Conservation (phyloP, 2,797 vertebrate genomes). For the Poeciliopsis gracilis region DNA sequence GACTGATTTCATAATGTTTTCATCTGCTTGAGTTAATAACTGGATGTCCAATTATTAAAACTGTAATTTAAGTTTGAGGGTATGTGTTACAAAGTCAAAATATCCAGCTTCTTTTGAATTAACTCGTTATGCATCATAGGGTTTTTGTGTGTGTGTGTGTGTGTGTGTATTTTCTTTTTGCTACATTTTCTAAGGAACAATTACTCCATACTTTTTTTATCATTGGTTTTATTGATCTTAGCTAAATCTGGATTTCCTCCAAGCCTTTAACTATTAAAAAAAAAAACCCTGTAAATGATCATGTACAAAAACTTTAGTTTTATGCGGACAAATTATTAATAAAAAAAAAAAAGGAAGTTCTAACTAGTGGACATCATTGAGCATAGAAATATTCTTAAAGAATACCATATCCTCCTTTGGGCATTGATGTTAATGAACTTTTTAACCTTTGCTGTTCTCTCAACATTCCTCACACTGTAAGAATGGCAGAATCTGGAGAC, state of each 20-base stretch:
- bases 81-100: not conserved
- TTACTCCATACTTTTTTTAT: not conserved
- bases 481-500: not conserved
- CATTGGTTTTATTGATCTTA: not conserved
- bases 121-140: not conserved
- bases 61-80: not conserved
- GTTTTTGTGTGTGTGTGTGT: not conserved
- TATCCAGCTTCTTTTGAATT: not conserved
- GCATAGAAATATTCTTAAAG: not conserved
- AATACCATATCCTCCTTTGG: constrained; percentile 21
- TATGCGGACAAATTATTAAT: too few relatives aligned
- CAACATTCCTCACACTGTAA: constrained; percentile 1
- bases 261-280: not conserved
- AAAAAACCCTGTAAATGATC: not conserved
- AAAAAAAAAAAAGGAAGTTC: too few relatives aligned
- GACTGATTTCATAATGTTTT: not conserved
- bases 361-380: not conserved
- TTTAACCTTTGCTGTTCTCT: constrained; percentile 26
- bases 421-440: constrained; percentile 33
- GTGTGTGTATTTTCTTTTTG: not conserved
- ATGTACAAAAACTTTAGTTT: not conserved
- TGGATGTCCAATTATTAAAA: not conserved
- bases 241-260: not conserved
- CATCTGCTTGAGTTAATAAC: not conserved
- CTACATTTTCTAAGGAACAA: not conserved